phyloP scores from a whole-genome alignment of 2,888 invertebrate genomes.

The Eristalis tenax region DNA sequence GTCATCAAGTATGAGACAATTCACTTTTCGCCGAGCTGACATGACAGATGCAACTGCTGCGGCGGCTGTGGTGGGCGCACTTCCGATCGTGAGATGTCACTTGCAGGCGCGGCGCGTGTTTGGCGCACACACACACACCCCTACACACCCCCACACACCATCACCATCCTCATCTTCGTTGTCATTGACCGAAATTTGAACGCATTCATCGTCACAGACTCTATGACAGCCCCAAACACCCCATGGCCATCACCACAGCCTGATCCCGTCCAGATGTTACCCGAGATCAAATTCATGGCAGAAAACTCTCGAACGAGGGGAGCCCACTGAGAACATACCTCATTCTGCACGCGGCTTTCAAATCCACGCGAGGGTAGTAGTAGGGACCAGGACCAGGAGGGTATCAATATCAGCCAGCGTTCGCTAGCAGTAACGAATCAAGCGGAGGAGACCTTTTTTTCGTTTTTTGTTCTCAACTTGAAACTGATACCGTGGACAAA shows the following conservation, averaged over 20 bases:
- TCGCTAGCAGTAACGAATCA: slow-evolving; percentile 35
- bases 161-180: too few relatives aligned
- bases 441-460: slow-evolving; percentile 40
- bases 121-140: neutral
- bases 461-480: slow-evolving; percentile 32
- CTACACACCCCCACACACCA: too few relatives aligned
- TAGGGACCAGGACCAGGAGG: slow-evolving; percentile 27
- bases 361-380: slow-evolving; percentile 36
- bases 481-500: slow-evolving; percentile 68
- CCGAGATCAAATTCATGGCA: slow-evolving; percentile 18
- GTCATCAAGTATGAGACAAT: neutral
- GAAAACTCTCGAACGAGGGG: neutral
- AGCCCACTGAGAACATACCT: neutral
- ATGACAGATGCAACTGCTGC: slow-evolving; percentile 25
- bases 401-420: slow-evolving; percentile 56
- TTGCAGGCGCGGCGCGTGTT: too few relatives aligned
- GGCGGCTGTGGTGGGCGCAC: neutral
- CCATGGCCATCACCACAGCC: neutral
- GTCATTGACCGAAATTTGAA: neutral
- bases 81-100: too few relatives aligned
- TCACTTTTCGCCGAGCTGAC: slow-evolving; percentile 44
- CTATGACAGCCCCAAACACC: neutral
- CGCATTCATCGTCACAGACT: neutral
- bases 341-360: slow-evolving; percentile 52
- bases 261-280: slow-evolving; percentile 43